Base-by-base conservation (phyloP, 2,797 vertebrate species). In the Botia almorhae region DNA sequence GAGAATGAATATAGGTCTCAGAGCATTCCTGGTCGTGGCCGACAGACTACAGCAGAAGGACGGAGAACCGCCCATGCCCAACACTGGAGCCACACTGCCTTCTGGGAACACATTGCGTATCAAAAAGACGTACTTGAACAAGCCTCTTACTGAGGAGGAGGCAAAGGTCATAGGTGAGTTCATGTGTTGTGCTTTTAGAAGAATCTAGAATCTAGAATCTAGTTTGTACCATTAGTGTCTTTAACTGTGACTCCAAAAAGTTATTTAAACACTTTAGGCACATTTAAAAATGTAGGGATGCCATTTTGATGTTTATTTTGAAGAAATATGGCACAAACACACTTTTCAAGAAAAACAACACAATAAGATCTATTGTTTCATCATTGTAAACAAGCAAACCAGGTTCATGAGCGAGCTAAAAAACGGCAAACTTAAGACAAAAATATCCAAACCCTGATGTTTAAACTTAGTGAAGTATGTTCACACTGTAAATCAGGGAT, bases 1-100 rank as follows among this genome's bases (percentile, higher is more conserved):
- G 98, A 96, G 98, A 89, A 99, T 99, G 97, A 99, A 99, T 92
- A 98, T 99, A 36, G 98, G 97, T 84, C 90, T 99, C 75, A 93
- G 98, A 88, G 98, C 98, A 0, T 99, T 99, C 91, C 92, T 99
- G 91, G 97, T 99, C 71, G 97, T 99, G 87, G 98, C 98, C 5
- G 98, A 99, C 60, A 98, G 96, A 87, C 93, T 99, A 83, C 98
- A 99, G 83, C 97, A 99, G 88, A 99, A 98, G 87, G 98, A 99
- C 4, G 97, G 98, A 2, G 98, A 99, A 76, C 98, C 98, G 1
- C 97, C 98, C 7, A 99, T 99, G 98, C 98, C 98, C 0, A 98
- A 98, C 85, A 99, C 98, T 0, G 97, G 97, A 82, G 97, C 97
- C 36, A 97, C 97, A 26, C 93, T 99, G 72, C 98, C 98, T 2